phyloP scores from a whole-genome alignment of 2,797 vertebrate species.

The Rhabdomys pumilio region DNA sequence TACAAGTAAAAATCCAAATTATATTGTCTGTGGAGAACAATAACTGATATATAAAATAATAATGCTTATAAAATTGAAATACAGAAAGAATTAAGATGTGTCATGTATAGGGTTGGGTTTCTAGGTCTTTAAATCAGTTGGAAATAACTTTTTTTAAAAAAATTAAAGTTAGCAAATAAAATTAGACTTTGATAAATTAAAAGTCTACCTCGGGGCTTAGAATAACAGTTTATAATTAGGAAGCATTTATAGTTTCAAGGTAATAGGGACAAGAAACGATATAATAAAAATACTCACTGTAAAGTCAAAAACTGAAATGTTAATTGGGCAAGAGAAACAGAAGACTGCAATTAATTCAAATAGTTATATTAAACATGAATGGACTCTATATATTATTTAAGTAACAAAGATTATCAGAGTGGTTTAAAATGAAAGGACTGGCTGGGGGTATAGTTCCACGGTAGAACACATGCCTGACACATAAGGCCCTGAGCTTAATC shows the following conservation, averaged over 20 bases:
- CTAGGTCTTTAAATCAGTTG: not conserved
- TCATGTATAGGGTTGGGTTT: not conserved
- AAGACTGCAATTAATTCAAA: not conserved
- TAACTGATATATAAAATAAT: not conserved
- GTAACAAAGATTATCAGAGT: not conserved
- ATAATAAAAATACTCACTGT: not conserved
- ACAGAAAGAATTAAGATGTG: not conserved
- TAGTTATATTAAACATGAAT: not conserved
- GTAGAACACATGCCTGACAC: not conserved
- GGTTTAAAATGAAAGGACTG: not conserved
- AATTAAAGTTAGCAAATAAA: not conserved
- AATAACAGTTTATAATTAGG: not conserved
- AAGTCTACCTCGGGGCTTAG: not conserved
- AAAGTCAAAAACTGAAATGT: not conserved
- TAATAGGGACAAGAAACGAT: not conserved
- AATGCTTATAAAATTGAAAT: not conserved
- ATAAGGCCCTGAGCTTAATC: not conserved
- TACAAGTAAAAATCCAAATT: not conserved
- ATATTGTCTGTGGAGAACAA: not conserved
- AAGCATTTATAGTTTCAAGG: not conserved
- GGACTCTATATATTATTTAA: not conserved
- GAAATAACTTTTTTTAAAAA: not conserved
- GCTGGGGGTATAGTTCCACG: not conserved
- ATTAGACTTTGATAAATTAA: not conserved
- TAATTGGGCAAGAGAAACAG: not conserved